Base-by-base conservation (phyloP, 1,140 invertebrate genomes). In the Drosophila cardini region DNA sequence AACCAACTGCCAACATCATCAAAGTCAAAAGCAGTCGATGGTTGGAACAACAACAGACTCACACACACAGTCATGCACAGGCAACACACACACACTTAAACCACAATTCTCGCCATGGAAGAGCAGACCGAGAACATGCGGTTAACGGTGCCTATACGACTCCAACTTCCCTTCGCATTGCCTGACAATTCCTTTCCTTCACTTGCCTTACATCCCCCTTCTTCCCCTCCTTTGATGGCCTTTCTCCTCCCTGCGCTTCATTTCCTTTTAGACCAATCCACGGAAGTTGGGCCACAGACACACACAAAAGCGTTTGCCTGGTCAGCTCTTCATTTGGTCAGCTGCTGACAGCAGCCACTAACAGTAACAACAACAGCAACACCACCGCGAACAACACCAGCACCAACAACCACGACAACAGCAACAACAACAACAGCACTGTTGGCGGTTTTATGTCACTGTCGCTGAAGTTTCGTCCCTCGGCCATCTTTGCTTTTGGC, bases 311-410 rank as follows among this genome's bases (percentile, higher is more conserved):
- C 82, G 65, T 86, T 72, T 73, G 72, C 65, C 60, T 78, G 83
- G 82, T 76, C 83, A 82, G 79, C 79, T 83, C 79, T 83, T 79
- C 83, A 78, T 73, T 86, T 87, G 83, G 83, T 73, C 84, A 87
- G 67, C 79, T 79, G 76, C 65, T 77, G 83, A 83, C 79, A 87
- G 71, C 55, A 40, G 57, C 69, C 72, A 55, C 56, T 55, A 63
- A 21, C 48, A 63, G 21, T 42, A 50, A 21, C 40, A 43, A 4
- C 34, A 42, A 38, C 53, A 48, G 30, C 58, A 62, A 42, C 67
- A 69, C 26, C n/a, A 26, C 21, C 21, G 21, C 21, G 21, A 48
- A 13, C 43, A 72, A 4, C 71, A 67, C 9, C 56, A 58, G n/a
- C 56, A 62, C 34, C 58, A 73, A 34, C 42, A n/a, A n/a, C n/a